Evolutionary conservation across 2,113 vertebrate genomes (phyloP).

Genomic region (Myiagra hebetior): DNA sequence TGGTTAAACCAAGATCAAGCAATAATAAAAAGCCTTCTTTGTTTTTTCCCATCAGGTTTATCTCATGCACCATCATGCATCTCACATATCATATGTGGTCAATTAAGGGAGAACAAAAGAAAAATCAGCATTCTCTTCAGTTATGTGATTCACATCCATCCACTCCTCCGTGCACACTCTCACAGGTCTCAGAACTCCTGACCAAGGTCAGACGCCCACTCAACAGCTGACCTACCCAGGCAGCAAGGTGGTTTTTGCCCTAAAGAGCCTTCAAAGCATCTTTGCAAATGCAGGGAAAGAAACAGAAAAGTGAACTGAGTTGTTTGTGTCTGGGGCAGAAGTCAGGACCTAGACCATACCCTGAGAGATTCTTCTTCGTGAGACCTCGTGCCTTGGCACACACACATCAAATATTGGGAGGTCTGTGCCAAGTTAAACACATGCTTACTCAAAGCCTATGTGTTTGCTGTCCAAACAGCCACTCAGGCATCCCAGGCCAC

Average conservation of each 20-base stretch:
- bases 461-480: neutral
- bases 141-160: neutral
- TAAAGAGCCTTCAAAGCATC: neutral
- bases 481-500: neutral
- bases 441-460: neutral
- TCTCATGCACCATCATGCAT: neutral
- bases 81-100: neutral
- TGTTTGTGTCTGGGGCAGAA: neutral
- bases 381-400: neutral
- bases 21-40: neutral
- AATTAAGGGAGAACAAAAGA: neutral
- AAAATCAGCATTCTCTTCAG: neutral
- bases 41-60: neutral
- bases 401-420: neutral
- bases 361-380: neutral
- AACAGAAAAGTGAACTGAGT: neutral
- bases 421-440: neutral
- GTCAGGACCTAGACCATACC: neutral
- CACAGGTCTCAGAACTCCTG: neutral
- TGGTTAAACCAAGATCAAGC: neutral
- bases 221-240: neutral
- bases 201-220: neutral
- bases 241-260: neutral
- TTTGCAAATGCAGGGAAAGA: neutral
- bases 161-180: fast-evolving